These are phyloP conservation scores for Bedellia somnulentella DNA, from an alignment of 2,888 invertebrate genomes.

Conservation along the genomic window DNA sequence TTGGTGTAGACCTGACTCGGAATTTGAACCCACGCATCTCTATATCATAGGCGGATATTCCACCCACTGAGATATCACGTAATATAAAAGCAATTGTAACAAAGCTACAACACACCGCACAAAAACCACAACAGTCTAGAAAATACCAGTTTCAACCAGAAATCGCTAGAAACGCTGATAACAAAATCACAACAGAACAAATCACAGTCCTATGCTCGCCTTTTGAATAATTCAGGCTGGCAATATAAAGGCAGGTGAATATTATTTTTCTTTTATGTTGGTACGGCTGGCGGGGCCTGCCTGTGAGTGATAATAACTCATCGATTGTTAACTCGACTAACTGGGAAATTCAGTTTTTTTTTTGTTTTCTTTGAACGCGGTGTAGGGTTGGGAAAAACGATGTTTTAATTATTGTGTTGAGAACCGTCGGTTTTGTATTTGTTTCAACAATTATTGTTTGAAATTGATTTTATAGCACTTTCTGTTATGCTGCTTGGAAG, in stretches of 20 bases:
- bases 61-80: too few relatives aligned
- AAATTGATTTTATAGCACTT: not conserved
- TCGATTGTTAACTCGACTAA: constrained; percentile 31
- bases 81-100: too few relatives aligned
- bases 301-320: constrained; percentile 50
- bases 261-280: constrained; percentile 35
- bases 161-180: too few relatives aligned
- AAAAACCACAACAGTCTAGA: too few relatives aligned
- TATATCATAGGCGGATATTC: too few relatives aligned
- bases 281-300: constrained; percentile 26
- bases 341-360: not conserved
- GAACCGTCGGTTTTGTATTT: not conserved
- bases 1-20: too few relatives aligned
- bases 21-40: too few relatives aligned
- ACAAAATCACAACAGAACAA: constrained; percentile 1
- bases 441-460: not conserved
- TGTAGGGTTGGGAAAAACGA: constrained; percentile 9
- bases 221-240: constrained; percentile 40
- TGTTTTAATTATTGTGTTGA: not conserved
- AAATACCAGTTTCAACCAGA: too few relatives aligned
- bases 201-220: constrained; percentile 12
- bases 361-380: not conserved
- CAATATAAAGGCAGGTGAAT: constrained; percentile 46
- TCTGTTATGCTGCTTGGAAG: not conserved
- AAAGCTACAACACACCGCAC: too few relatives aligned